phyloP scores from a whole-genome alignment of 2,888 invertebrate genomes.

The Trichogramma dendrolimi region DNA sequence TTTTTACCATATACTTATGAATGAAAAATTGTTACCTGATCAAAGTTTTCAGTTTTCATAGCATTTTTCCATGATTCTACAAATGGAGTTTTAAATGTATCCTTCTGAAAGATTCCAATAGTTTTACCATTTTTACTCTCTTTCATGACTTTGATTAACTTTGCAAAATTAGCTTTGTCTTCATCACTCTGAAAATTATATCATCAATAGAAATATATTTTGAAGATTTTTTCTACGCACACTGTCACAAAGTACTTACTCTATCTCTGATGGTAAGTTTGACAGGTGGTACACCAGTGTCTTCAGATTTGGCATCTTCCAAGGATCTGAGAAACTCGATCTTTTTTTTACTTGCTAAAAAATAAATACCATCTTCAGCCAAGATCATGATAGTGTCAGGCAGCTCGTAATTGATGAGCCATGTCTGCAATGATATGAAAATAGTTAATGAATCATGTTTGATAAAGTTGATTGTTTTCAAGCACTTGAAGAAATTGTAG shows the following conservation, averaged over 20 bases:
- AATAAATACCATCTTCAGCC: conserved; percentile 78
- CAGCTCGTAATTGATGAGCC: conserved; percentile 95
- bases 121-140: conserved; percentile 83
- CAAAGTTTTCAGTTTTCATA: conserved; percentile 74
- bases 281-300: conserved; percentile 76
- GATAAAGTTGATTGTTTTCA: neutral
- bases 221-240: conserved; percentile 10
- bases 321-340: conserved; percentile 92
- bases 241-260: conserved; percentile 56
- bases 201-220: conserved; percentile 18
- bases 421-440: conserved; percentile 63
- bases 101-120: conserved; percentile 87
- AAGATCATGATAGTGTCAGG: conserved; percentile 93
- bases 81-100: conserved; percentile 89
- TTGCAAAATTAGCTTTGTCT: conserved; percentile 75
- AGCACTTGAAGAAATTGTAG: conserved; percentile 36
- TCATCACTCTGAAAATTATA: conserved; percentile 68
- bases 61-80: conserved; percentile 84
- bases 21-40: conserved; percentile 56
- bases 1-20: conserved; percentile 1
- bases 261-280: conserved; percentile 86
- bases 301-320: conserved; percentile 74
- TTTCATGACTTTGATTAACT: conserved; percentile 75
- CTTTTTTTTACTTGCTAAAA: conserved; percentile 96
- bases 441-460: neutral